A percentile compares a stretch with the other conserved stretches of the same genome.
phyloP scores from a whole-genome alignment of 2,888 invertebrate genomes.

The Lapara coniferarum region DNA sequence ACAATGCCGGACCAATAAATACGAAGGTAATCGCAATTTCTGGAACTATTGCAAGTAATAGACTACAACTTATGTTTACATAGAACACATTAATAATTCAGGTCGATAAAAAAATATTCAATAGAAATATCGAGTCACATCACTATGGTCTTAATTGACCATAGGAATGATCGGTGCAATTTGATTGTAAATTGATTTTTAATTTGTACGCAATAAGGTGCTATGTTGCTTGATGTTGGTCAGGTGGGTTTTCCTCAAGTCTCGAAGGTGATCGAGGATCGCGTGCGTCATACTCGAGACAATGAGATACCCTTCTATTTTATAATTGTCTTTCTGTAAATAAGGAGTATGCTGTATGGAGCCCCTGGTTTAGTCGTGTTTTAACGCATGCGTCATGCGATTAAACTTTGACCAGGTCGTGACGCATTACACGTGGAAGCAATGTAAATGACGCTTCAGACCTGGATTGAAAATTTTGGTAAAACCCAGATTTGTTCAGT shows the following conservation, averaged over 20 bases:
- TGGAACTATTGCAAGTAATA: constrained; percentile 13
- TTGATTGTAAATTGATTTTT: constrained; percentile 41
- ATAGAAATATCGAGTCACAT: constrained; percentile 24
- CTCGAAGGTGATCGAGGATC: constrained; percentile 64
- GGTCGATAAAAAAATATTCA: constrained; percentile 23
- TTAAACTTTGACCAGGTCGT: background rate
- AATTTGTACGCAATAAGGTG: constrained; percentile 39
- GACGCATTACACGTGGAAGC: too few relatives aligned
- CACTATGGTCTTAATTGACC: constrained; percentile 24
- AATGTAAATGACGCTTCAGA: too few relatives aligned
- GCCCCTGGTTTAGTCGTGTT: background rate
- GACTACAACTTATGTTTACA: constrained; percentile 7
- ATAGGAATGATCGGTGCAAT: background rate
- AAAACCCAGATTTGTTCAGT: too few relatives aligned
- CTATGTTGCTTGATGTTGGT: constrained; percentile 33
- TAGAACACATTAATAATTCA: constrained; percentile 18
- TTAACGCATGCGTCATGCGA: background rate
- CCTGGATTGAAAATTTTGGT: too few relatives aligned
- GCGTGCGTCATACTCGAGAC: constrained; percentile 58
- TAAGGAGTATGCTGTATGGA: background rate
- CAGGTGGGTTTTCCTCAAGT: constrained; percentile 61
- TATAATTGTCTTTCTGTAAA: constrained; percentile 1
- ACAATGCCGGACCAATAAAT: background rate
- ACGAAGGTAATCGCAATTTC: constrained; percentile 7
- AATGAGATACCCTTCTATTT: constrained; percentile 21